Conservation (phyloP, 1,140 invertebrate genomes). For the Zaprionus ornatus region DNA sequence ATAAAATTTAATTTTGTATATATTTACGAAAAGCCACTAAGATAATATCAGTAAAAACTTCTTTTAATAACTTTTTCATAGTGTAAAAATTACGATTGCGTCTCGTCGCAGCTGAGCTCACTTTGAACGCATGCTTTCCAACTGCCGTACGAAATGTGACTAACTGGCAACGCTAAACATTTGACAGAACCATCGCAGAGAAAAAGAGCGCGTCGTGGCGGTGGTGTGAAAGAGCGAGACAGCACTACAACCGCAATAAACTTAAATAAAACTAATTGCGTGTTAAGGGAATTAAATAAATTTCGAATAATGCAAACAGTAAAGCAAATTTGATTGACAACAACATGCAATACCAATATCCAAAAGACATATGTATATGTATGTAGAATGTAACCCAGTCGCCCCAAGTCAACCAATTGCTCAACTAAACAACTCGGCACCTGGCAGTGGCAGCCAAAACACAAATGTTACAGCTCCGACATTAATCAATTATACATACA, state of each 20-base stretch:
- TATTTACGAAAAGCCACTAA: constrained; percentile 4
- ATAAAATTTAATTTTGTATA: not conserved
- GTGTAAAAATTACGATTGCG: not conserved
- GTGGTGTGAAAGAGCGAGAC: constrained; percentile 43
- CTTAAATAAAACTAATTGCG: constrained; percentile 83
- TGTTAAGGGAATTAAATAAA: constrained; percentile 82
- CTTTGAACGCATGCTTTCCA: constrained; percentile 39
- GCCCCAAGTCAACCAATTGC: constrained; percentile 50
- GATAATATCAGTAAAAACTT: not conserved
- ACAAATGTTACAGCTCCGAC: constrained; percentile 64
- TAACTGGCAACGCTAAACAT: constrained; percentile 70
- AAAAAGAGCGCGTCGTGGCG: constrained; percentile 19
- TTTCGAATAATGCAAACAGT: constrained; percentile 79
- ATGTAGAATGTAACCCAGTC: constrained; percentile 3
- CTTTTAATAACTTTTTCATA: constrained; percentile 6
- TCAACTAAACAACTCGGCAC: constrained; percentile 72
- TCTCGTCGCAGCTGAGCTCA: constrained; percentile 18
- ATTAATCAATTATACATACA: constrained; percentile 68
- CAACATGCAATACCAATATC: constrained; percentile 69
- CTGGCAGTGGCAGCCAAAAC: constrained; percentile 48
- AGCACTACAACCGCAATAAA: constrained; percentile 76
- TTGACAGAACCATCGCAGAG: constrained; percentile 54
- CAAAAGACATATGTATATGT: constrained; percentile 13
- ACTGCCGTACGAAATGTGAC: constrained; percentile 23
- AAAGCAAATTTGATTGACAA: constrained; percentile 80